Evolutionary conservation across 1,140 invertebrate genomes (phyloP).

Genomic region (Camponotus floridanus): DNA sequence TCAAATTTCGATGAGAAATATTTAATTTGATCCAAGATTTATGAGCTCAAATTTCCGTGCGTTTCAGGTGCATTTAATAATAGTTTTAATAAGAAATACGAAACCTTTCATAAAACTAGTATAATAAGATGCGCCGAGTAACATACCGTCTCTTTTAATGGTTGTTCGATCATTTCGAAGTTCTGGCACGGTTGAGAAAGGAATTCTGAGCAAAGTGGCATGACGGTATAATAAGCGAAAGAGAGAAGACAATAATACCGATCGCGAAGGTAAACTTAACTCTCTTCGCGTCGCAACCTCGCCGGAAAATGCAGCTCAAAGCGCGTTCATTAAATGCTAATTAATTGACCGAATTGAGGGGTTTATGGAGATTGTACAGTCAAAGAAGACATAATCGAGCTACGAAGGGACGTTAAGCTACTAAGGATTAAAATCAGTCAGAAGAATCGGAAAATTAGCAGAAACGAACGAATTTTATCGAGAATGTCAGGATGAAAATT

Average conservation of each 20-base stretch:
- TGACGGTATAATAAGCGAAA: conserved; percentile 32
- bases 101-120: conserved; percentile 1
- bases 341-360: conserved; percentile 80
- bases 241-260: conserved; percentile 50
- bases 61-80: not conserved
- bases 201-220: conserved; percentile 36
- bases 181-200: conserved; percentile 36
- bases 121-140: conserved; percentile 21
- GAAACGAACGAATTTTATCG: conserved; percentile 13
- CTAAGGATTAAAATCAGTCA: not conserved
- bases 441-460: not conserved
- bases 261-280: conserved; percentile 47
- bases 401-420: conserved; percentile 26
- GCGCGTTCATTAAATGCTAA: conserved; percentile 77
- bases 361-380: conserved; percentile 70
- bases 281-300: conserved; percentile 52
- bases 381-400: conserved; percentile 72
- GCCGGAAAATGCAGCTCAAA: conserved; percentile 77
- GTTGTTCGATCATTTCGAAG: conserved; percentile 14
- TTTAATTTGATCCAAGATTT: not conserved
- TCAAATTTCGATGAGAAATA: not conserved
- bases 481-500: not conserved
- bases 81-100: not conserved
- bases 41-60: not conserved
- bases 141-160: conserved; percentile 33